Evolutionary conservation across 2,888 invertebrate species (phyloP).

Genomic region (Campoletis raptor): DNA sequence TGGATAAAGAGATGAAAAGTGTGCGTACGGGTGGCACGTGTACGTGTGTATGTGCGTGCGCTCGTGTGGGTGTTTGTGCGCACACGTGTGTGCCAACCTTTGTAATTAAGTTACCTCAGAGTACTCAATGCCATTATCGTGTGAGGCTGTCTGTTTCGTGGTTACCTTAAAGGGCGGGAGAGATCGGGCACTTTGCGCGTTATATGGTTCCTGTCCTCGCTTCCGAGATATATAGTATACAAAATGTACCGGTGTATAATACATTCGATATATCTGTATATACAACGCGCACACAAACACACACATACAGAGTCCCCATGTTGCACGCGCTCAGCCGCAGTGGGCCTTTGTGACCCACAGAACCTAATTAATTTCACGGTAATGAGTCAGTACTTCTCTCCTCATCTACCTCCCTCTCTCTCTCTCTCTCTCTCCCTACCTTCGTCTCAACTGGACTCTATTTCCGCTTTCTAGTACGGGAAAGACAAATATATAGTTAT

Average conservation of each 20-base stretch:
- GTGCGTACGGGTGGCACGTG: background rate
- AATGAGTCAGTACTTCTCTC: constrained; percentile 76
- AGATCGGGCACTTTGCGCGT: constrained; percentile 74
- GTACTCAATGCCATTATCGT: constrained; percentile 69
- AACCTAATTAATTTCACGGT: constrained; percentile 81
- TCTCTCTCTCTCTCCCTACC: constrained; percentile 45
- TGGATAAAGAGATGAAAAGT: background rate
- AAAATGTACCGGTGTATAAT: constrained; percentile 30
- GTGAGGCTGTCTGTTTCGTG: constrained; percentile 64
- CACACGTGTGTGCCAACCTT: constrained; percentile 36
- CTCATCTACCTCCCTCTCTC: constrained; percentile 34
- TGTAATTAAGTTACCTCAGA: constrained; percentile 66
- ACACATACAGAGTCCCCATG: constrained; percentile 29
- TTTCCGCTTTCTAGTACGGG: constrained; percentile 61
- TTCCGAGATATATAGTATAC: constrained; percentile 39
- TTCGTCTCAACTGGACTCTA: constrained; percentile 62
- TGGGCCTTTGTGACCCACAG: constrained; percentile 80
- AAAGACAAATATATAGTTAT: constrained; percentile 55
- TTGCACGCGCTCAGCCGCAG: constrained; percentile 66
- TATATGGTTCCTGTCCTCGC: constrained; percentile 71
- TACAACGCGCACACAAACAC: background rate
- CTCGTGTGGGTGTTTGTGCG: background rate
- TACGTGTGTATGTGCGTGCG: background rate
- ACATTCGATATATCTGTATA: constrained; percentile 9
- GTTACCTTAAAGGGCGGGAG: constrained; percentile 65